Evolutionary conservation across 2,888 invertebrate genomes (phyloP).

Genomic region (Xestia ashworthii): DNA sequence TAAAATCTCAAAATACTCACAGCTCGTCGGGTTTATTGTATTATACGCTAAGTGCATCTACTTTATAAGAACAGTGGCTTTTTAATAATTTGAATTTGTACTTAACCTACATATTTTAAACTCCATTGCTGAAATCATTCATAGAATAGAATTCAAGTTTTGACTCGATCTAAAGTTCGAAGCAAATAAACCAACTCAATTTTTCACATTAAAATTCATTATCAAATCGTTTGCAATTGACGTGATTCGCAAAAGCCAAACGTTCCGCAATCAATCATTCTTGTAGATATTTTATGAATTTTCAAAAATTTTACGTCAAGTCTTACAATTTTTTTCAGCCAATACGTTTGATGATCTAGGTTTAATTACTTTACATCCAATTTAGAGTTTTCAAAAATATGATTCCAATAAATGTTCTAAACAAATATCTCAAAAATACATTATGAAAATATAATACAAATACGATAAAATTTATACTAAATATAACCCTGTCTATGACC

Average conservation of each 20-base stretch:
- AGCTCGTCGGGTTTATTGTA: constrained; percentile 90
- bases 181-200: constrained; percentile 65
- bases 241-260: constrained; percentile 65
- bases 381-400: constrained; percentile 90
- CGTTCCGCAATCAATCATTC: constrained; percentile 59
- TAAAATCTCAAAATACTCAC: constrained; percentile 91
- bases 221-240: constrained; percentile 63
- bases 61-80: constrained; percentile 90
- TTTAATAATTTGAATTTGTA: constrained; percentile 90
- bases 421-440: constrained; percentile 90
- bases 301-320: constrained; percentile 60
- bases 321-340: constrained; percentile 75
- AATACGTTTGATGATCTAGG: constrained; percentile 84
- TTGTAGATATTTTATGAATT: constrained; percentile 66
- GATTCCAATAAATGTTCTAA: constrained; percentile 89
- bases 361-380: constrained; percentile 83
- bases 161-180: constrained; percentile 72
- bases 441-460: constrained; percentile 91
- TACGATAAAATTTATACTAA: constrained; percentile 91
- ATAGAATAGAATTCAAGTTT: constrained; percentile 77
- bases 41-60: constrained; percentile 90
- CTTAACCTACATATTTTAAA: constrained; percentile 87
- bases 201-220: constrained; percentile 59
- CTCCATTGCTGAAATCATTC: constrained; percentile 81
- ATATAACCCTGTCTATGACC: constrained; percentile 91